phyloP scores from a whole-genome alignment of 2,888 invertebrate species.

The Clanis bilineata region DNA sequence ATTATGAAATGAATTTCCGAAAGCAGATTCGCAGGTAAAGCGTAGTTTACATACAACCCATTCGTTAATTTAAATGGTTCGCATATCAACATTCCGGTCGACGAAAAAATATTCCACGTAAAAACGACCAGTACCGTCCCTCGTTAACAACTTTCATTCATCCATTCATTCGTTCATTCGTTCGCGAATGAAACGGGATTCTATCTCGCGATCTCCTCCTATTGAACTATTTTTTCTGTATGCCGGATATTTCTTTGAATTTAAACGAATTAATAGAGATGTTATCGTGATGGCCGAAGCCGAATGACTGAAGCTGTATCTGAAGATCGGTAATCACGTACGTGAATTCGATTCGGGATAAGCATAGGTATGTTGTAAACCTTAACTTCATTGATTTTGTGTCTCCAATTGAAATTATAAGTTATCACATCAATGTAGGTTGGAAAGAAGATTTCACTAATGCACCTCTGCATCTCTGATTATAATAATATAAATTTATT shows the following conservation, averaged over 20 bases:
- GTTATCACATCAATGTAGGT: no score
- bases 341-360: no score
- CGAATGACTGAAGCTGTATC: background rate
- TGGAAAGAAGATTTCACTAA: no score
- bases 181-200: constrained; percentile 17
- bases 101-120: background rate
- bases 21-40: no score
- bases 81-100: background rate
- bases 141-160: constrained; percentile 55
- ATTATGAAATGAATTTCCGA: no score
- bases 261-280: constrained; percentile 12
- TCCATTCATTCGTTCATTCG: constrained; percentile 48
- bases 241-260: constrained; percentile 16
- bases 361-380: no score
- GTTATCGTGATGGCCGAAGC: background rate
- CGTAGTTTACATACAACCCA: background rate
- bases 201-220: background rate
- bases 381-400: no score
- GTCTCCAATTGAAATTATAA: no score
- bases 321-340: no score
- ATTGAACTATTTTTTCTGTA: constrained; percentile 3
- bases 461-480: no score
- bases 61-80: background rate
- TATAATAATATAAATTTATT: no score
- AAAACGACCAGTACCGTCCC: constrained; percentile 24